Base-by-base conservation (phyloP, 1,140 invertebrate species). In the Drosophila navojoa region DNA sequence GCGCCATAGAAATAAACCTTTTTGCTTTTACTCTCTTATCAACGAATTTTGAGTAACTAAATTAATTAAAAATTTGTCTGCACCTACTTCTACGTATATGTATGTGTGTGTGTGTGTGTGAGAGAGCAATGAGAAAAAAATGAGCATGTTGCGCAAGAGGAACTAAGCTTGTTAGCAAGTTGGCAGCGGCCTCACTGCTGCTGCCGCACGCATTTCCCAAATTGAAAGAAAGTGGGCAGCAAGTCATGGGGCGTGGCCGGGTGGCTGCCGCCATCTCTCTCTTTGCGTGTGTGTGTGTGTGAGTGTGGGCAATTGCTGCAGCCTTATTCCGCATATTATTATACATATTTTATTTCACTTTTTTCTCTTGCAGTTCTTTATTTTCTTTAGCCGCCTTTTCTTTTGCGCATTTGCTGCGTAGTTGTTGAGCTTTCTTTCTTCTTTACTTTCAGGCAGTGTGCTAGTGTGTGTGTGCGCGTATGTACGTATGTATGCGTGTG, bases 131-230 rank as follows among this genome's bases (percentile, higher is more conserved):
- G 32, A 11, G 10, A 38, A 38, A 38, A 25, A 68, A 78, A 70
- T 68, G 63, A 77, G 66, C 63, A 81, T 77, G 75, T 81, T 81
- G 79, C 54, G 52, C 13, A 71, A 53, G 67, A 80, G 75, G 67
- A 87, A 81, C 81, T 86, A 86, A 86, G 82, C 81, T 86, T 86
- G 81, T 86, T 86, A 86, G 81, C 79, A 87, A 86, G 78, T 86
- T 86, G 81, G 78, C 68, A 70, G 62, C 74, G 79, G 15, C 78
- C 9, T 35, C 73, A 58, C 68, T 13, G 40, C 42, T 6, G 63
- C 69, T n/a, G 42, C 42, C 68, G 66, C 73, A 81, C 78, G 79
- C 79, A 79, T 58, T 58, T 58, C 29, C 58, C 58, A 74, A 71
- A 45, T 45, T 59, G 52, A 29, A 44, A 42, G 50, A 25, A 25